Conservation (phyloP, 1,140 invertebrate genomes). For the Drosophila gunungcola region DNA sequence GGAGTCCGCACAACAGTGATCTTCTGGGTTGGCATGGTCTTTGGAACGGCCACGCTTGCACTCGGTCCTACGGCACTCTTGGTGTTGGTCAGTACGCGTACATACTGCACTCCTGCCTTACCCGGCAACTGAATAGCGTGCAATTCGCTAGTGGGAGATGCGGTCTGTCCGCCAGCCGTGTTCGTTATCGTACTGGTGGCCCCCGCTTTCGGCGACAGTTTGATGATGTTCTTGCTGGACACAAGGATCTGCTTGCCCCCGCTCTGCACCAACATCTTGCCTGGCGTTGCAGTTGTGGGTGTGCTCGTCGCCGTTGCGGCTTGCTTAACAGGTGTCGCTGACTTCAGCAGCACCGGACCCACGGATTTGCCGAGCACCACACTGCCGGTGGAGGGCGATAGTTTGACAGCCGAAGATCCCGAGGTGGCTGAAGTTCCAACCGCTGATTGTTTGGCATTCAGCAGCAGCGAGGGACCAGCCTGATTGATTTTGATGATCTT, state of each 20-base stretch:
- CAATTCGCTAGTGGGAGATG: conserved; percentile 29
- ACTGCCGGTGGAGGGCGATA: conserved; percentile 17
- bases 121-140: conserved; percentile 72
- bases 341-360: conserved; percentile 52
- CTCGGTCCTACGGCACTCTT: conserved; percentile 5
- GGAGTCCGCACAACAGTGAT: conserved; percentile 43
- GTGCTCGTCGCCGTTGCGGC: not conserved
- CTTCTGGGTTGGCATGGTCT: conserved; percentile 34
- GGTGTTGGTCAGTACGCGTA: conserved; percentile 65
- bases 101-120: conserved; percentile 76
- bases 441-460: conserved; percentile 48
- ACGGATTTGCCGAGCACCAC: conserved; percentile 39
- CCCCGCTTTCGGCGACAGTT: conserved; percentile 66
- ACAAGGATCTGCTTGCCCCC: conserved; percentile 74
- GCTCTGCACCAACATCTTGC: conserved; percentile 69
- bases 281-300: conserved; percentile 10
- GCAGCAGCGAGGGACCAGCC: conserved; percentile 35
- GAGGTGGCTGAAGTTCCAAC: not conserved
- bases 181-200: conserved; percentile 16
- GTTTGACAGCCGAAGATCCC: conserved; percentile 6
- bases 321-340: conserved; percentile 31
- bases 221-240: conserved; percentile 70
- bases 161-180: conserved; percentile 1
- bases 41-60: not conserved
- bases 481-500: conserved; percentile 67